Base-by-base conservation (phyloP, 2,113 vertebrate species). In the Procapra przewalskii region DNA sequence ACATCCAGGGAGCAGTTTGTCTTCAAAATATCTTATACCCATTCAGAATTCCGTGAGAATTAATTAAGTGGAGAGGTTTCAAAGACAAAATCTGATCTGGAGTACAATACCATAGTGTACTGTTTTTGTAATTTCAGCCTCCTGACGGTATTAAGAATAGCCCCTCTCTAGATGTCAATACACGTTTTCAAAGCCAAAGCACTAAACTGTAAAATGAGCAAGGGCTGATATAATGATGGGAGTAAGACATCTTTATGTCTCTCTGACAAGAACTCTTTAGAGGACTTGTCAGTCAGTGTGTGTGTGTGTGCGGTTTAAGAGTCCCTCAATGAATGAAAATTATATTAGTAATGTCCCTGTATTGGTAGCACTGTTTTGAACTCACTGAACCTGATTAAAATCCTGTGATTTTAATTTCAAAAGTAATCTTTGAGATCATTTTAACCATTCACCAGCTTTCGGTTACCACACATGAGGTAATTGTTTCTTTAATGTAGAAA, bases 51-150 rank as follows among this genome's bases (percentile, higher is more conserved):
- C 55, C 45, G 29, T 75, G 79, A 96, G 71, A 94, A 96, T 91
- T 95, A 90, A 94, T 88, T 97, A 96, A 83, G 57, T 83, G 82
- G 67, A 93, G 94, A 95, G 67, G 40, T n/a, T 83, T 93, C 57
- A 62, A 11, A 95, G 92, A 93, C 81, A 45, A 81, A 97, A 89
- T 60, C 60, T 64, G 52, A 17, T 93, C 27, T 50, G 6, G 36
- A 94, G 31, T 82, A 57, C 79, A 81, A 60, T 31, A 48, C 48
- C 55, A 80, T 52, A 83, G 81, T 16, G 15, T 89, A 31, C 55
- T 80, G 57, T 27, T 86, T 57, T 83, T 85, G 81, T 40, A 43
- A 19, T 96, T 94, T 87, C 64, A 90, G 62, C 79, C 82, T 96
- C 64, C 84, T 57, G 64, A 83, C 59, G 33, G 31, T 97, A 50